Evolutionary conservation across 2,797 vertebrate genomes (phyloP).

Genomic region (Petrocephalus schoutedeni): DNA sequence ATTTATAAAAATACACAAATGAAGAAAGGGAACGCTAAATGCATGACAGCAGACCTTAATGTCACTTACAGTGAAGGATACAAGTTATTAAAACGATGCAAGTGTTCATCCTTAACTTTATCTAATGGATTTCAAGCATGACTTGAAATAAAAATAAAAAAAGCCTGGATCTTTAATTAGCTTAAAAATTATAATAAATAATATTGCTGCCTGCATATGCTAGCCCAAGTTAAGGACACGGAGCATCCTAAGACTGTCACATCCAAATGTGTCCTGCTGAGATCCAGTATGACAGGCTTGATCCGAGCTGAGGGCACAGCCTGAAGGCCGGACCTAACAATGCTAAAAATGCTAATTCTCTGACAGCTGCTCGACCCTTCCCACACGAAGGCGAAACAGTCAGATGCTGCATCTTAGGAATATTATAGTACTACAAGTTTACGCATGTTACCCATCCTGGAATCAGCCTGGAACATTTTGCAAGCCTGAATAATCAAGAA

Average conservation of each 20-base stretch:
- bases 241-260: not conserved
- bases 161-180: not conserved
- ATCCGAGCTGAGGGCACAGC: not conserved
- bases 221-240: not conserved
- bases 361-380: not conserved
- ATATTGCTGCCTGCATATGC: not conserved
- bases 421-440: not conserved
- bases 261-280: not conserved
- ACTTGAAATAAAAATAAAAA: not conserved
- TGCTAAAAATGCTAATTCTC: not conserved
- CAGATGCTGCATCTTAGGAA: not conserved
- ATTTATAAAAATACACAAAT: not conserved
- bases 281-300: not conserved
- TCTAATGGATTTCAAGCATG: not conserved
- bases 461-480: not conserved
- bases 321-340: not conserved
- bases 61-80: not conserved
- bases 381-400: not conserved
- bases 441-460: not conserved
- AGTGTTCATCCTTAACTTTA: not conserved
- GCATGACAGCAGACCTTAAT: not conserved
- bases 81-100: not conserved
- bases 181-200: not conserved
- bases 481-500: not conserved
- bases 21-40: not conserved